Percentiles rank a stretch among this genome's conserved stretches.
Evolutionary conservation across 1,140 invertebrate genomes (phyloP).

Genomic region (Zeugodacus cucurbitae): DNA sequence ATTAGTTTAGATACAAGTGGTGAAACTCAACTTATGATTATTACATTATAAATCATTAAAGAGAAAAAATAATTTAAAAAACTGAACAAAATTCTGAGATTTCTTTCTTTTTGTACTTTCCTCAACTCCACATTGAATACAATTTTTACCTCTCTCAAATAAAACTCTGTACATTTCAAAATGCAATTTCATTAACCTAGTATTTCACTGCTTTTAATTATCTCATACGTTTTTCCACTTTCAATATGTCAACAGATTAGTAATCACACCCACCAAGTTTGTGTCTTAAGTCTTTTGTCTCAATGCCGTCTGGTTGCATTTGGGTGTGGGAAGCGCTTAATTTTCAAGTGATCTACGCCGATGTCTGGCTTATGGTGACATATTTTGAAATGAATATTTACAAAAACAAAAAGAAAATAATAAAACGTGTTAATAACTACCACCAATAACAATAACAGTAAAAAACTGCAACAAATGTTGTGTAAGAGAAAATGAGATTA

Average conservation of each 20-base stretch:
- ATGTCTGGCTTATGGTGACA: constrained; percentile 5
- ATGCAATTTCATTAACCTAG: too few relatives aligned
- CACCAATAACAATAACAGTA: background rate
- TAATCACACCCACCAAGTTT: constrained; percentile 17
- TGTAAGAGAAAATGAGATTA: background rate
- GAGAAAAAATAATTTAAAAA: too few relatives aligned
- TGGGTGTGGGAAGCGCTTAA: constrained; percentile 30
- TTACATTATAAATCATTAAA: too few relatives aligned
- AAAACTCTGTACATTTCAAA: too few relatives aligned
- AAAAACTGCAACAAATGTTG: background rate
- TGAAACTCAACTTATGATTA: too few relatives aligned
- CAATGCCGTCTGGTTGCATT: background rate
- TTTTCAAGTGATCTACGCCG: background rate
- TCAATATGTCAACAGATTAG: background rate
- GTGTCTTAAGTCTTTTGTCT: constrained; percentile 35
- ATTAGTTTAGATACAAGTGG: too few relatives aligned
- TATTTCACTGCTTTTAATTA: too few relatives aligned
- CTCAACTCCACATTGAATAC: too few relatives aligned
- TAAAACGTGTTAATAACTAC: background rate
- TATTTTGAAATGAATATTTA: background rate
- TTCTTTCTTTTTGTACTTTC: too few relatives aligned
- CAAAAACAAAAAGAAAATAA: background rate
- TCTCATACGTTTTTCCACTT: too few relatives aligned
- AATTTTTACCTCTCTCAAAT: too few relatives aligned
- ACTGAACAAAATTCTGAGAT: too few relatives aligned